Base-by-base conservation (phyloP, 2,797 vertebrate genomes). In the Neoniphon sammara region DNA sequence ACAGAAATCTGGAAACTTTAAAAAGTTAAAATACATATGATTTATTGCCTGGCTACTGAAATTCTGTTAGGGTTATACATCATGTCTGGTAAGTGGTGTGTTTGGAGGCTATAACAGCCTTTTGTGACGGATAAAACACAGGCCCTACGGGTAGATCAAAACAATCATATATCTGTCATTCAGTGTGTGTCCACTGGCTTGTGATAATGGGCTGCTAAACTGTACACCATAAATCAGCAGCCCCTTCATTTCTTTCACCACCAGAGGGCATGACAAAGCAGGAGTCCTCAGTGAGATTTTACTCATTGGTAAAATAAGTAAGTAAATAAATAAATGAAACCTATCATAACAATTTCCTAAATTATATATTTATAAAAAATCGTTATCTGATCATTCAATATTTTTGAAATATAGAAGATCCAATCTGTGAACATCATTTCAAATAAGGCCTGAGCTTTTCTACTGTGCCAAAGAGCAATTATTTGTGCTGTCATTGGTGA, bases 251-350 rank as follows among this genome's bases (percentile, higher is more conserved):
- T 25, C 18, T 30, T 54, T 3, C 44, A 76, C 81, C 86, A 81
- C 85, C 73, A 88, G 86, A 77, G 83, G 86, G 76, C 70, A 15
- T 20, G 3, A 62, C 36, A 46, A 20, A 53, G 4, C n/a, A 47
- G 25, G 5, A 53, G 7, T 14, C 42, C 34, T 9, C 17, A 12
- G 42, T 67, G 52, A 53, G 52, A 49, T 10, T 71, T 44, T 36
- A 58, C 56, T 71, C 7, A 71, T 25, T 47, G 18, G 14, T 27
- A 27, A 27, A 27, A 27, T 27, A 27, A 27, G 25, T 27, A 27
- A 27, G 25, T 27, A 27, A 27, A 27, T 27, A 27, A 27, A 27
- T 27, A 4, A 27, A 27, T 27, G 4, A 27, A 27, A 27, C 25
- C 2, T 27, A 27, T 27, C 25, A 27, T 27, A 27, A 27, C 4